A percentile compares a stretch with the other conserved stretches of the same genome.
phyloP scores from a whole-genome alignment of 92 coral and sea anemone species.

The Porites divaricata region DNA sequence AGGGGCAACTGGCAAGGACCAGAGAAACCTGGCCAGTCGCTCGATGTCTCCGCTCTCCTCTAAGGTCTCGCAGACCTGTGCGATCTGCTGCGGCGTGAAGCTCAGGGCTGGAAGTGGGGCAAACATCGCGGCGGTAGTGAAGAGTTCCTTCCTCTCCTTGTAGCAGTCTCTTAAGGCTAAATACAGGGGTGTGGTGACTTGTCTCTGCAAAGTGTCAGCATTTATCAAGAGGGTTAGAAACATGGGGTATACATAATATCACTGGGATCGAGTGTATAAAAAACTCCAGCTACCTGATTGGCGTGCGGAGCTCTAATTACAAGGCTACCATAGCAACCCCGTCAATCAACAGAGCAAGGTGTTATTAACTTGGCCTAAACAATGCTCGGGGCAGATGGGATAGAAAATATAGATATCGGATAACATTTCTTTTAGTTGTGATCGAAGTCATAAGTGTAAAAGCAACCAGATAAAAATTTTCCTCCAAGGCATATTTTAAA shows the following conservation, averaged over 20 bases:
- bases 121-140: slow-evolving; percentile 72
- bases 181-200: slow-evolving; percentile 91
- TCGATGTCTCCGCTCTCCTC: slow-evolving; percentile 99
- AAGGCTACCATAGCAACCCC: slow-evolving; percentile 75
- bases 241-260: slow-evolving; percentile 90
- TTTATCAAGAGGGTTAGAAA: slow-evolving; percentile 97
- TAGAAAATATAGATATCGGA: slow-evolving; percentile 78
- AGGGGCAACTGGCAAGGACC: slow-evolving; percentile 99
- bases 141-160: slow-evolving; percentile 58
- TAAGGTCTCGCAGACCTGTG: slow-evolving; percentile 98
- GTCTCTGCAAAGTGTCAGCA: slow-evolving; percentile 96
- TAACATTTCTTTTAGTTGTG: slow-evolving; percentile 69
- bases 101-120: slow-evolving; percentile 97
- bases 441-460: slow-evolving; percentile 43
- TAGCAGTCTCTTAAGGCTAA: slow-evolving; percentile 89
- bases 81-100: slow-evolving; percentile 97
- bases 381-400: slow-evolving; percentile 83
- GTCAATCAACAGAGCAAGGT: slow-evolving; percentile 84
- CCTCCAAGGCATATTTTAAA: slow-evolving; percentile 48
- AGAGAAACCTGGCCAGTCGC: slow-evolving; percentile 96
- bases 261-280: slow-evolving; percentile 87
- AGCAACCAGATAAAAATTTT: slow-evolving; percentile 51
- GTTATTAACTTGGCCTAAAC: slow-evolving; percentile 82
- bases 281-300: slow-evolving; percentile 90
- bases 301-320: slow-evolving; percentile 88